Conservation (phyloP, 2,888 invertebrate species). For the Andrena bicolor region DNA sequence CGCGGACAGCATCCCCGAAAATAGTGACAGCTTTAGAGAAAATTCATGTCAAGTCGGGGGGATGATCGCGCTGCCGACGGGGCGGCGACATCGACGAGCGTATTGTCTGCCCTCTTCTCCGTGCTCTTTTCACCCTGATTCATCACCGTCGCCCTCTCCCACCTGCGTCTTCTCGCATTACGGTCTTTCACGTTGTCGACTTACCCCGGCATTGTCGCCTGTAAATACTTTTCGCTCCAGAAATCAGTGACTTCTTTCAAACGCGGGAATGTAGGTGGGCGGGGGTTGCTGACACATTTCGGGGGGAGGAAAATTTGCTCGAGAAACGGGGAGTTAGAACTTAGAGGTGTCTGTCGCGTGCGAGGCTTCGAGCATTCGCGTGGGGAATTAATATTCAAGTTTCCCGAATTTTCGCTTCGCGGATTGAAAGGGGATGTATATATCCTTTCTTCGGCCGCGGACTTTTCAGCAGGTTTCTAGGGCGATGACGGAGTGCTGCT, state of each 20-base stretch:
- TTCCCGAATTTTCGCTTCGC: too few species aligned
- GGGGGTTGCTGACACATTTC: too few species aligned
- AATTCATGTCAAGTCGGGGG: conserved; percentile 79
- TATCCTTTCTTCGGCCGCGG: too few species aligned
- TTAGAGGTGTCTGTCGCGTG: too few species aligned
- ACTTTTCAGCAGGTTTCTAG: too few species aligned
- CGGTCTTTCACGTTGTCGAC: neutral
- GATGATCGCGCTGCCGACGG: conserved; percentile 67
- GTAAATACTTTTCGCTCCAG: conserved; percentile 12
- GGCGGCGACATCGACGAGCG: conserved; percentile 72
- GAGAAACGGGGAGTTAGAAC: too few species aligned
- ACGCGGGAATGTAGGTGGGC: neutral
- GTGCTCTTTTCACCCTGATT: conserved; percentile 48
- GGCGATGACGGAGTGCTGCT: conserved; percentile 4
- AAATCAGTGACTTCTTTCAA: neutral
- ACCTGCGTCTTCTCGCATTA: conserved; percentile 9
- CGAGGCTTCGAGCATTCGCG: too few species aligned
- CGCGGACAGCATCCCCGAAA: conserved; percentile 4
- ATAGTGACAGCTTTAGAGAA: conserved; percentile 72
- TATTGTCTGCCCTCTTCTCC: conserved; percentile 72
- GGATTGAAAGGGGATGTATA: too few species aligned
- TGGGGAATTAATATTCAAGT: too few species aligned
- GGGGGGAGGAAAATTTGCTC: too few species aligned
- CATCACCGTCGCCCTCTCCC: neutral
- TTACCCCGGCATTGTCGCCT: conserved; percentile 8